phyloP scores from a whole-genome alignment of 2,888 invertebrate genomes.

The Syrista parreyssii region DNA sequence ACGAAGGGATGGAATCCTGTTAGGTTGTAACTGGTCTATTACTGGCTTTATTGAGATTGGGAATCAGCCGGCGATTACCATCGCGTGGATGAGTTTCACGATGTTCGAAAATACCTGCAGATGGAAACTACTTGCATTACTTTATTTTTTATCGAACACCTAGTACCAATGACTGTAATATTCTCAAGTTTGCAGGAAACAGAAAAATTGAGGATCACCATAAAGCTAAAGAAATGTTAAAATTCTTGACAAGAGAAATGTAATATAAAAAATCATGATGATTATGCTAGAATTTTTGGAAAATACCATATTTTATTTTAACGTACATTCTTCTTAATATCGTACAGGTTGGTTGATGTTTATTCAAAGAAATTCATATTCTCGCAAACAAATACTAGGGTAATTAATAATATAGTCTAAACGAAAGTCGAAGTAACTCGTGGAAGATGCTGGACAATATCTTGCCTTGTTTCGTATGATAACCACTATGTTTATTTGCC shows the following conservation, averaged over 20 bases:
- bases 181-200: not conserved
- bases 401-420: too few relatives aligned
- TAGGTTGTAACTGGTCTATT: conserved; percentile 41
- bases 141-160: too few relatives aligned
- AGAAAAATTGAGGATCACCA: not conserved
- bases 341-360: not conserved
- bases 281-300: not conserved
- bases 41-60: conserved; percentile 45
- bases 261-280: not conserved
- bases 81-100: not conserved
- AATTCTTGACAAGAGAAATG: not conserved
- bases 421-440: not conserved
- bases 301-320: not conserved
- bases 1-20: conserved; percentile 21
- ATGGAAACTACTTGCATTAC: too few relatives aligned
- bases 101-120: not conserved
- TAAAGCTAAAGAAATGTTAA: not conserved
- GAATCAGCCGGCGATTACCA: conserved; percentile 40
- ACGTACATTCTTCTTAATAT: too few relatives aligned
- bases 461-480: not conserved
- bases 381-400: not conserved
- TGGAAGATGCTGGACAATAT: not conserved
- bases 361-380: not conserved
- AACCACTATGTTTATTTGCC: not conserved
- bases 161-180: not conserved